Base-by-base conservation (phyloP, 2,113 vertebrate genomes). In the Oreocharis arfaki region DNA sequence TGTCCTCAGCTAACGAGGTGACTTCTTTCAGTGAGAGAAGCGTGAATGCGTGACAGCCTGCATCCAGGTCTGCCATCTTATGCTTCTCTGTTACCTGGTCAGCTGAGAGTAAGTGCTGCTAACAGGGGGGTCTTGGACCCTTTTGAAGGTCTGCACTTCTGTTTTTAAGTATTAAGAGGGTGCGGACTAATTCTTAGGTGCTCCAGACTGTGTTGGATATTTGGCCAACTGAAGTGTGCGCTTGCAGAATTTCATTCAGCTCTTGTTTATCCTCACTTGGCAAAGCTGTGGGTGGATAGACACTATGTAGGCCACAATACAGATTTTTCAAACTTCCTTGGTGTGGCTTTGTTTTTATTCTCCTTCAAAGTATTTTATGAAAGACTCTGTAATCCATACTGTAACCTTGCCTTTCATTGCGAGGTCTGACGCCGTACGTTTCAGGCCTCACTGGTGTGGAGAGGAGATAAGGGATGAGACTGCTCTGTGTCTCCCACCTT, bases 241-340 rank as follows among this genome's bases (percentile, higher is more conserved):
- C 64, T 87, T 92, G 83, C 6, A 2, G 90, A 90, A 69, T 68
- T 94, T 95, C 90, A 75, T 96, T 97, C 96, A 94, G 86, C 77
- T 89, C 93, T 82, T 90, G 84, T 89, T 92, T 95, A 93, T 94
- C 76, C 69, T 94, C 84, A 53, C 88, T 94, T 96, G 95, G 90
- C 7, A 56, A 78, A 93, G 86, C 56, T 78, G 92, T 92, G 92
- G 92, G 96, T 93, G 93, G 92, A 92, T 79, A 95, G 93, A 87
- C 89, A 68, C 76, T 88, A 86, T 81, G 92, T 92, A 97, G 95
- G 95, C 88, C 88, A 95, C 9, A n/a, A 74, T 84, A 75, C 71
- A 78, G 63, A 90, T 95, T 91, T 89, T 84, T 86, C 64, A 73
- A 16, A 84, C 85, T 86, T 88, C 35, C 12, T 65, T 84, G 68